Base-by-base conservation (phyloP, 2,113 vertebrate species). In the Dasypus novemcinctus region DNA sequence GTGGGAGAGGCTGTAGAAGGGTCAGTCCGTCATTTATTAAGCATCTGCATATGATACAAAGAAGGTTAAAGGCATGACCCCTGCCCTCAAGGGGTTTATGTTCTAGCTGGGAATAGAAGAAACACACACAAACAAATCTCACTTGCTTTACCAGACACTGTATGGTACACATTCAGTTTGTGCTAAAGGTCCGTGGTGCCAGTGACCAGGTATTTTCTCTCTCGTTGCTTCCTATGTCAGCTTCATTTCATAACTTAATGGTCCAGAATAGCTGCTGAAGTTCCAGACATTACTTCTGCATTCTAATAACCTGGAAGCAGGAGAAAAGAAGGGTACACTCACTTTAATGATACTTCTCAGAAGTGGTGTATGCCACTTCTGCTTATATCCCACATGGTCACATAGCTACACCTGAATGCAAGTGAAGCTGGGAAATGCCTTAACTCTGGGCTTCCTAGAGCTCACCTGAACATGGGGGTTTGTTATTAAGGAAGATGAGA, bases 191-290 rank as follows among this genome's bases (percentile, higher is more conserved):
- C 46, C 31, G 20, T 33, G 59, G 21, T 84, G 15, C 78, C 63
- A n/a, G 59, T 89, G 69, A 89, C 18, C 21, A 64, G 81, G 33
- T n/a, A 46, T 83, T 95, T 81, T 95, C 52, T 90, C 43, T 59
- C 59, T 72, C 75, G 61, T 91, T 91, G 12, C 78, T 88, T 95
- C 38, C 54, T 31, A 64, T 57, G 20, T 80, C 84, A n/a, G 74
- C 68, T 85, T 91, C 91, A 88, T 72, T 94, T 87, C 66, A 31
- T 87, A 20, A 82, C n/a, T 41, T 95, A 71, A 68, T 72, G 7
- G 86, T 95, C 69, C 74, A 83, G 36, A 95, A 52, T 79, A 90
- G 64, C 66, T 83, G 61, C 54, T 92, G 27, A 94, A 80, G 72
- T 84, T 93, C 61, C 41, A 75, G 36, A 71, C 29, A 66, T 90